These are phyloP conservation scores for Drosophila rellima DNA, from an alignment of 2,888 invertebrate species.

Conservation along the genomic window DNA sequence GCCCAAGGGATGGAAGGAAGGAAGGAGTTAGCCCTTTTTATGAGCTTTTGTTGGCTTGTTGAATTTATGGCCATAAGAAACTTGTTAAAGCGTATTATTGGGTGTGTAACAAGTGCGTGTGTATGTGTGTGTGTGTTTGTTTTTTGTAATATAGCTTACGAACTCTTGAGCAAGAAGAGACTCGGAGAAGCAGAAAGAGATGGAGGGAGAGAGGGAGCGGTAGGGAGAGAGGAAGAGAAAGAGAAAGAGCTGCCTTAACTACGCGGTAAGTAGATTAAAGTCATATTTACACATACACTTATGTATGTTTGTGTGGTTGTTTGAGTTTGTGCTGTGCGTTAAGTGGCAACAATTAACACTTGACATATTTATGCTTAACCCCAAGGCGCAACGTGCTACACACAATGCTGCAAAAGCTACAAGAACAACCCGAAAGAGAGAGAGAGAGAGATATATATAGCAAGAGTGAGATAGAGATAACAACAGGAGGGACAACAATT, in stretches of 20 bases:
- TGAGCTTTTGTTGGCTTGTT: conserved; percentile 79
- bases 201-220: background rate
- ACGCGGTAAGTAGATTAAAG: conserved; percentile 75
- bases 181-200: background rate
- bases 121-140: conserved; percentile 52
- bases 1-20: background rate
- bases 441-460: background rate
- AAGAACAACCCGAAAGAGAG: conserved; percentile 32
- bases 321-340: conserved; percentile 72
- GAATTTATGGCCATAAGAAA: conserved; percentile 81
- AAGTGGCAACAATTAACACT: conserved; percentile 82
- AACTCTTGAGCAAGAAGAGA: conserved; percentile 41
- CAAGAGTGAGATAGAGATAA: background rate
- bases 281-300: conserved; percentile 65
- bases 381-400: conserved; percentile 47
- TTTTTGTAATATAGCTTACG: conserved; percentile 55
- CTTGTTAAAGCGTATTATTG: conserved; percentile 81
- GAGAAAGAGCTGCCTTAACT: conserved; percentile 61
- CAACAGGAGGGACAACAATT: conserved; percentile 40
- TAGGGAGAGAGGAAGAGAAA: conserved; percentile 2
- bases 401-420: conserved; percentile 44
- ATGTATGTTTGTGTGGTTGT: conserved; percentile 33
- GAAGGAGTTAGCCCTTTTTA: conserved; percentile 68
- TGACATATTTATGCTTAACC: conserved; percentile 79
- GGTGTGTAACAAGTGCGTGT: conserved; percentile 75